Evolutionary conservation across 2,888 invertebrate species (phyloP), one percentile per base, ranked within the genome.

Genomic region (Priocnemis perturbator): DNA sequence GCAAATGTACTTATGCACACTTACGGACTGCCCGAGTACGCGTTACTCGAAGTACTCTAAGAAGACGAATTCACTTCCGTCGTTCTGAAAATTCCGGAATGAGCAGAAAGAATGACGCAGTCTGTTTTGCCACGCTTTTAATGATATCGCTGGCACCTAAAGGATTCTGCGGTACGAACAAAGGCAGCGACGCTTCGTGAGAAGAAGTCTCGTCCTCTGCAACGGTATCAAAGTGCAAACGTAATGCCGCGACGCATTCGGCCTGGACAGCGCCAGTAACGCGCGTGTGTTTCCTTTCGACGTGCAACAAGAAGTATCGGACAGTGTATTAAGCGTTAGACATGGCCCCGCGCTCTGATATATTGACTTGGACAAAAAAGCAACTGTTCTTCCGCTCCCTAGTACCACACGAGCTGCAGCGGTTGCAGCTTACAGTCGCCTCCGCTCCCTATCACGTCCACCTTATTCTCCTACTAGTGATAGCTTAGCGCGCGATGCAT

Each of bases 251-350:
- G 30, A 37, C 20, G 17, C 30, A 37, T 17, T 20, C 20, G n/a
- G 55, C 59, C 4, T 30, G 61, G 50, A 23, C 60, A 3, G 64
- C 74, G 62, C 62, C 59, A 47, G 17, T 47, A 48, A 61, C 60
- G 30, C n/a, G 11, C 57, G 37, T 15, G 26, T 26, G 57, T 37
- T 76, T 79, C 77, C 73, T 79, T 70, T 73, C 73, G 72, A 73
- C 69, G 73, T 74, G 72, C 74, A 73, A 37, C 37, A 37, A 77
- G 76, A 79, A 81, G 76, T 81, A 85, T 85, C 83, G 81, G 73
- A 77, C 77, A 81, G 85, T 83, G 85, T 86, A 87, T 87, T 86
- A 87, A 83, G 87, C 87, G 87, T 87, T 86, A 85, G 86, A 87
- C 86, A 87, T 86, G 87, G 86, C 85, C 86, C 82, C 37, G 83